These are phyloP conservation scores for Acrocephalus kingi DNA, from an alignment of 2,113 vertebrate genomes.

Conservation along the genomic window DNA sequence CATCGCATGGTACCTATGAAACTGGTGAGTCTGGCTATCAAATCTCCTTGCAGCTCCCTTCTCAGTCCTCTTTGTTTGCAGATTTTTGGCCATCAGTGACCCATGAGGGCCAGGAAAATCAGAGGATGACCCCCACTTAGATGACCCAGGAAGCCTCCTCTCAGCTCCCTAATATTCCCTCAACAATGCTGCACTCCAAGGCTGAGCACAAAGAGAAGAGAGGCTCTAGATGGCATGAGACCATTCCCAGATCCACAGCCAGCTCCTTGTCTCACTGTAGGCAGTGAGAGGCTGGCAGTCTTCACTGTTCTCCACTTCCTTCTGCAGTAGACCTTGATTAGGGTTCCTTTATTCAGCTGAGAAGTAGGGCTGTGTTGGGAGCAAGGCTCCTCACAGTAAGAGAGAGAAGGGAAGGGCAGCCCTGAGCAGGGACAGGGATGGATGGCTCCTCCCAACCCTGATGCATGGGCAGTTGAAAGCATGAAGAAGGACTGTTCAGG, in stretches of 20 bases:
- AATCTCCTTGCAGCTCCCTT: background rate
- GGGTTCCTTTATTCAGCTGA: background rate
- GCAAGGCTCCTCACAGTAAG: background rate
- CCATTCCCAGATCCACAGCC: background rate
- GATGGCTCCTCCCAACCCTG: background rate
- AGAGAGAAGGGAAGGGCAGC: background rate
- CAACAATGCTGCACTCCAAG: background rate
- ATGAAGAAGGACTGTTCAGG: background rate
- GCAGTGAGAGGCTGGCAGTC: background rate
- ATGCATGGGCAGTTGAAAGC: background rate
- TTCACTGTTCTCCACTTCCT: background rate
- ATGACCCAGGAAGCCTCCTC: background rate
- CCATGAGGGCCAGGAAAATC: background rate
- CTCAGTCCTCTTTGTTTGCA: background rate
- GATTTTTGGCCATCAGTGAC: background rate
- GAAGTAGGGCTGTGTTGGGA: background rate
- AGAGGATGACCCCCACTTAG: background rate
- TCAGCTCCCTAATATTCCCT: background rate
- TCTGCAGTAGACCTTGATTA: background rate
- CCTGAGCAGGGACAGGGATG: background rate
- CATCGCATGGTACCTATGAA: fast-evolving
- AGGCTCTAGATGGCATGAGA: background rate
- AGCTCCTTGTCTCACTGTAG: background rate
- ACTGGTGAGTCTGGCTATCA: background rate
- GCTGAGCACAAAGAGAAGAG: background rate